Evolutionary conservation across 2,113 vertebrate species (phyloP).

Genomic region (Mirza zaza): DNA sequence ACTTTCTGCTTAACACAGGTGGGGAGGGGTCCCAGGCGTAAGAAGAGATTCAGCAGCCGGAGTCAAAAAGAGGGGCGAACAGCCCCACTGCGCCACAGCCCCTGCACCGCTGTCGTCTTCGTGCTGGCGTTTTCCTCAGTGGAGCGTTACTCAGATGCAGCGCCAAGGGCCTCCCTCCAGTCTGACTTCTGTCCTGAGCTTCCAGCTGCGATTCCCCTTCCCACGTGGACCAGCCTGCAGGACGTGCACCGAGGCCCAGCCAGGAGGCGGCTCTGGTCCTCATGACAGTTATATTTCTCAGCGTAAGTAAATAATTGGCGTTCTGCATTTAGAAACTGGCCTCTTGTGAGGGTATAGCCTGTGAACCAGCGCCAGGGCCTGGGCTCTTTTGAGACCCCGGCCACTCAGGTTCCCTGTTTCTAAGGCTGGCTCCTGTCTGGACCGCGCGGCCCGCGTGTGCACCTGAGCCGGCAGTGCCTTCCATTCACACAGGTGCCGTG

Average conservation of each 20-base stretch:
- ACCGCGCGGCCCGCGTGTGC: neutral
- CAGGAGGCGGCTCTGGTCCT: neutral
- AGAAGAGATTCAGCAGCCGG: neutral
- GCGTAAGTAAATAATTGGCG: too few species aligned
- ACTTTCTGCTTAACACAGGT: neutral
- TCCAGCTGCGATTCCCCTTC: neutral
- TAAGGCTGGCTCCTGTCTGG: neutral
- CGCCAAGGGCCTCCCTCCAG: neutral
- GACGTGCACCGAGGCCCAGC: neutral
- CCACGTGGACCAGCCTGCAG: rapidly evolving
- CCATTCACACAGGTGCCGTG: neutral
- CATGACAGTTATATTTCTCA: neutral
- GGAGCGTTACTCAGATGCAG: neutral
- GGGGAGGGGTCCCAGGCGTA: neutral
- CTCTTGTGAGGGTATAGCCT: neutral
- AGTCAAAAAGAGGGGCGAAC: neutral
- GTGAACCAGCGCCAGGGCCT: neutral
- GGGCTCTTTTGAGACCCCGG: neutral
- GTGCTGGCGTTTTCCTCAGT: neutral
- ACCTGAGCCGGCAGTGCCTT: rapidly evolving
- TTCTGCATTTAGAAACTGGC: neutral
- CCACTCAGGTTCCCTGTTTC: neutral
- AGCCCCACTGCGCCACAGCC: too few species aligned
- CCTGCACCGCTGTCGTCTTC: neutral
- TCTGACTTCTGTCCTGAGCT: neutral